Evolutionary conservation across 2,113 vertebrate genomes (phyloP), one percentile per base, ranked within the genome.

Genomic region (Myrmecobius fasciatus): DNA sequence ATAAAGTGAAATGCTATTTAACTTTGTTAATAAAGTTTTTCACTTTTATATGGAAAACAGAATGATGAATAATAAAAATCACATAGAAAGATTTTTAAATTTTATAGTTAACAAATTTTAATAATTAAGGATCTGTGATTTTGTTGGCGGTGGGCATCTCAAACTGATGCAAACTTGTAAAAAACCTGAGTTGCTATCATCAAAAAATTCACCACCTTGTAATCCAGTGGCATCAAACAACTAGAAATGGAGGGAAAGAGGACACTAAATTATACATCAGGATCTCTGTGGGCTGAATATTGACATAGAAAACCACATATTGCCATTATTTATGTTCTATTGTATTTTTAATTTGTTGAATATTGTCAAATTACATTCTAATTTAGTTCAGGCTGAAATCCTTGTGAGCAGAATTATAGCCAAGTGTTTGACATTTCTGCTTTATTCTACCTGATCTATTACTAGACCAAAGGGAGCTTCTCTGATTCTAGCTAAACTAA

Each of bases 11-110:
- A 89, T 88, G 22, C n/a, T 43, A 43, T 83, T 83, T 83, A 5
- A 83, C n/a, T 88, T 26, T 93, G 52, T 91, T 54, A 53, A 83
- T 43, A 22, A 83, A 83, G 14, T 97, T 49, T 54, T 52, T 28
- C 25, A 31, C 52, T 60, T 91, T 22, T 43, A 53, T 0, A 47
- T 89, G 17, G 89, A 54, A 90, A 51, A n/a, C 0, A 36, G 31
- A 43, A 20, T 46, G 89, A 8, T 54, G 91, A 52, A 10, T 52
- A 67, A 93, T 22, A 17, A 88, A 90, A 56, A 10, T 7, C 75
- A 26, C 52, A 36, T 52, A 75, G 47, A 8, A 49, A 89, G 93
- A 89, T 53, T 22, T 94, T 91, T 67, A 36, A 36, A 93, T 83
- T 91, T 60, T 52, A 43, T 12, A 67, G 36, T 67, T 67, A 17